Percentiles rank a stretch among this genome's conserved stretches.
phyloP scores from a whole-genome alignment of 2,888 invertebrate species.

The Nyleta sp. region DNA sequence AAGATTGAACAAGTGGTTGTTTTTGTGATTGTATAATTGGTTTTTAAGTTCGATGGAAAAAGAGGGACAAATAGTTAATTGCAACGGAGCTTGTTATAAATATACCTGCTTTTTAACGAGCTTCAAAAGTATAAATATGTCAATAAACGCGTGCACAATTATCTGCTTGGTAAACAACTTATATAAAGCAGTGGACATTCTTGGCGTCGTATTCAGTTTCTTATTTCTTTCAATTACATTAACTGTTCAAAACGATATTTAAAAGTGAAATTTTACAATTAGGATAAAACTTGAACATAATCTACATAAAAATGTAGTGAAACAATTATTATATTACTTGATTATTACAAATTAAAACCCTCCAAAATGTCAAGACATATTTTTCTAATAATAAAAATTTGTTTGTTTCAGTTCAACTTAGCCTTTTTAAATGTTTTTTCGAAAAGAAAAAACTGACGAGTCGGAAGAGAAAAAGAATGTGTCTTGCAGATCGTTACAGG shows the following conservation, averaged over 20 bases:
- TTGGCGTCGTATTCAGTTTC: slow-evolving; percentile 5
- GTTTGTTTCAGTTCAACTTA: too few species aligned
- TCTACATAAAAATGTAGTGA: too few species aligned
- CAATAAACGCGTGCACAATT: slow-evolving; percentile 30
- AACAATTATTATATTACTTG: too few species aligned
- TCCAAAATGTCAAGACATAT: not conserved
- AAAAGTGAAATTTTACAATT: not conserved
- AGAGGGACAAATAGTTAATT: not conserved
- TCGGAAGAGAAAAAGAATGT: too few species aligned
- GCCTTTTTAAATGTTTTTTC: not conserved
- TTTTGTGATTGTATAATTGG: not conserved
- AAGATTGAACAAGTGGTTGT: not conserved
- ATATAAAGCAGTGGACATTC: slow-evolving; percentile 33
- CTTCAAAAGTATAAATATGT: slow-evolving; percentile 18
- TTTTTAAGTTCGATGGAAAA: not conserved
- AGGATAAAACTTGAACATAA: too few species aligned
- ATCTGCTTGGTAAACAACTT: slow-evolving; percentile 40
- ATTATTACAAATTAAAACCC: too few species aligned
- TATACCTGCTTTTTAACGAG: not conserved
- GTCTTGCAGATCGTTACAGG: too few species aligned
- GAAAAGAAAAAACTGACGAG: too few species aligned
- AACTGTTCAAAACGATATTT: not conserved
- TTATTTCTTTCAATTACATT: not conserved
- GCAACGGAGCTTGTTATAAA: not conserved
- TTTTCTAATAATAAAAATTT: not conserved